phyloP scores from a whole-genome alignment of 2,797 vertebrate species.

The Acipenser ruthenus region DNA sequence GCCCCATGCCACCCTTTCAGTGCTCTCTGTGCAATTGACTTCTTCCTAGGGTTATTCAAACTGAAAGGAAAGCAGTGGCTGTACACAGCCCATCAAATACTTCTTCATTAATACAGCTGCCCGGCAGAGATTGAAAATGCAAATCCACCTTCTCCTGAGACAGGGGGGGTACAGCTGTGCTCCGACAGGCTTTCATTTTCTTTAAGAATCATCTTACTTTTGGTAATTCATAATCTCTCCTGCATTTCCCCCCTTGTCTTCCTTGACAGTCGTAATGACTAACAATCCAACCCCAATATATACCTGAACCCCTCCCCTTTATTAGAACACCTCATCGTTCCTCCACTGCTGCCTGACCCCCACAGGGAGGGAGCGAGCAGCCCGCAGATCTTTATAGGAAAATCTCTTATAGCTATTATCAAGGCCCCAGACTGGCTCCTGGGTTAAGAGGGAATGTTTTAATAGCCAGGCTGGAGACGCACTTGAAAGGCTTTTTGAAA shows the following conservation, averaged over 20 bases:
- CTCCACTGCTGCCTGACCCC: constrained; percentile 7
- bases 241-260: constrained; percentile 1
- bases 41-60: not conserved
- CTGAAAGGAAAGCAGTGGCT: not conserved
- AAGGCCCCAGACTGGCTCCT: constrained; percentile 9
- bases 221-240: constrained; percentile 33
- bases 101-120: constrained; percentile 20
- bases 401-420: constrained; percentile 36
- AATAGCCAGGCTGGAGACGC: constrained; percentile 33
- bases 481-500: constrained; percentile 37
- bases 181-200: constrained; percentile 30
- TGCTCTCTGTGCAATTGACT: constrained; percentile 1
- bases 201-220: constrained; percentile 28
- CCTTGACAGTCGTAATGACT: not conserved
- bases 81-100: constrained; percentile 21
- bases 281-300: constrained; percentile 9
- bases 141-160: not conserved
- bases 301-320: not conserved
- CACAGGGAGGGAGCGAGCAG: constrained; percentile 14
- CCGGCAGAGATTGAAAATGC: constrained; percentile 17
- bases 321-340: not conserved
- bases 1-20: not conserved
- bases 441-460: constrained; percentile 26
- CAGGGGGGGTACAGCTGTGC: constrained; percentile 7
- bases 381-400: constrained; percentile 19